Evolutionary conservation across 2,888 invertebrate genomes (phyloP).

Genomic region (Heliconius cydno): DNA sequence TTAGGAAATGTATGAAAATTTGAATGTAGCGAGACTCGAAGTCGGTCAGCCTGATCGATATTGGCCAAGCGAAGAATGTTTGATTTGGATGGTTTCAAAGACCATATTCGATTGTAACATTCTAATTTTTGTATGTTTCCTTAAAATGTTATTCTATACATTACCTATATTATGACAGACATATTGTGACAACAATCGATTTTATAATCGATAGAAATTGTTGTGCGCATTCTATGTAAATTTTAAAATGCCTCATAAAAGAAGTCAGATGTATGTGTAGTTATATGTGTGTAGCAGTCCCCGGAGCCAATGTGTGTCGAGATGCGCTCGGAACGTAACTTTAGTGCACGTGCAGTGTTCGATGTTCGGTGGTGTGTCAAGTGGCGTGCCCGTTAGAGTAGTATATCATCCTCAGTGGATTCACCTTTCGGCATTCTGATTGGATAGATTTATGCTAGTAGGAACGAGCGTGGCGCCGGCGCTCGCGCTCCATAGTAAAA

Average conservation of each 20-base stretch:
- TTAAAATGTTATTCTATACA: neutral
- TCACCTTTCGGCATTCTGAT: slow-evolving; percentile 32
- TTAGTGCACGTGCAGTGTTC: slow-evolving; percentile 19
- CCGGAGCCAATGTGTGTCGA: neutral
- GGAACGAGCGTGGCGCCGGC: slow-evolving; percentile 35
- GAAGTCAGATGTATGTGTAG: neutral
- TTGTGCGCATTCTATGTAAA: neutral
- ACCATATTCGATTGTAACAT: neutral
- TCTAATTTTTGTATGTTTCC: neutral
- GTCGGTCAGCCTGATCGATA: neutral
- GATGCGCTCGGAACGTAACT: slow-evolving; percentile 9
- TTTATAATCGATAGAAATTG: neutral
- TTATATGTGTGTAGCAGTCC: neutral
- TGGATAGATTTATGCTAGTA: slow-evolving; percentile 43
- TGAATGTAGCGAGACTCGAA: neutral
- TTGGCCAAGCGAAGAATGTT: neutral
- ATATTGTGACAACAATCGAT: neutral
- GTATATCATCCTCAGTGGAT: slow-evolving; percentile 30
- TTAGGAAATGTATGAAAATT: neutral
- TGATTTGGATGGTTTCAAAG: neutral
- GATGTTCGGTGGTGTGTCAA: neutral
- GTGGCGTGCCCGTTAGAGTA: slow-evolving; percentile 30
- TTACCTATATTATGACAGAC: neutral
- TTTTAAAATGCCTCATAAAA: neutral
- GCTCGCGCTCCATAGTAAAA: slow-evolving; percentile 52